These are phyloP conservation scores for Dynastes tityus DNA, from an alignment of 2,888 invertebrate species.

Conservation along the genomic window DNA sequence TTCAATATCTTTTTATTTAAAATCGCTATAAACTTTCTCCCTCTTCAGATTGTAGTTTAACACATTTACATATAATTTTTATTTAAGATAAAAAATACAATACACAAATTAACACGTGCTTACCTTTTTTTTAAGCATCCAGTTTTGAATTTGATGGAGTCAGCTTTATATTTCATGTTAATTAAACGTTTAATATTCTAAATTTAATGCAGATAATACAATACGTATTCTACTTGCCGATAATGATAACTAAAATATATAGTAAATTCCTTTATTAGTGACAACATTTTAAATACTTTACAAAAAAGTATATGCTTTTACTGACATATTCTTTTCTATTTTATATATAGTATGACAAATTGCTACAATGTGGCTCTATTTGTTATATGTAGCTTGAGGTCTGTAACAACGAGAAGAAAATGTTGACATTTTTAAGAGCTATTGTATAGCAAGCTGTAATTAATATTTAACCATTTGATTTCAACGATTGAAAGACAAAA, in stretches of 20 bases:
- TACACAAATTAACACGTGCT: too few species aligned
- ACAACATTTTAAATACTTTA: constrained; percentile 21
- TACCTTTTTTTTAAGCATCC: too few species aligned
- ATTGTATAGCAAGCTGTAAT: background rate
- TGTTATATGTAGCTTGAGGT: constrained; percentile 32
- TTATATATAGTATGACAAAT: constrained; percentile 17
- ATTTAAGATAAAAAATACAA: too few species aligned
- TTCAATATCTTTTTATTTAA: too few species aligned
- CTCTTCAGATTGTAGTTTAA: too few species aligned
- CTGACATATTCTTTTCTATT: background rate
- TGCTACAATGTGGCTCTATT: constrained; percentile 23
- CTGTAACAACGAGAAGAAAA: background rate
- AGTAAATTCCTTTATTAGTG: constrained; percentile 26
- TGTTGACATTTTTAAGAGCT: background rate
- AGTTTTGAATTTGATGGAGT: too few species aligned
- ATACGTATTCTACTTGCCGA: background rate
- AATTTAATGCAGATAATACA: too few species aligned
- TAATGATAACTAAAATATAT: constrained; percentile 11
- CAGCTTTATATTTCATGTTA: too few species aligned
- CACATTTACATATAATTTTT: too few species aligned
- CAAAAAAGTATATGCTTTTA: constrained; percentile 25
- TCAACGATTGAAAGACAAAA: background rate
- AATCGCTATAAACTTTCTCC: too few species aligned
- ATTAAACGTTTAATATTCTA: too few species aligned
- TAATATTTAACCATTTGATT: background rate